These are phyloP conservation scores for Pygmarrhopalites habei DNA, from an alignment of 1,140 invertebrate species.

Conservation along the genomic window DNA sequence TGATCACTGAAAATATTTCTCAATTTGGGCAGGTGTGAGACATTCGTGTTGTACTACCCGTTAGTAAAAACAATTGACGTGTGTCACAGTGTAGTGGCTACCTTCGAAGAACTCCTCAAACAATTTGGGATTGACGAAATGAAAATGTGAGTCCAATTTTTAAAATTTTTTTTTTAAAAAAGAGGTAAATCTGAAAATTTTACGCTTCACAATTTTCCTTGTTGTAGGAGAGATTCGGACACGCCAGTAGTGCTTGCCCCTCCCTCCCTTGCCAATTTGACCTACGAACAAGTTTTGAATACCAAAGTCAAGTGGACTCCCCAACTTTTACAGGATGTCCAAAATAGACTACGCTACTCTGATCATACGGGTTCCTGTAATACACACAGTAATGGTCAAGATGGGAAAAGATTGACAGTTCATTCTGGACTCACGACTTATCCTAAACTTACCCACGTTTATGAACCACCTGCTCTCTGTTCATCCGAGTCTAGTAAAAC, in stretches of 20 bases:
- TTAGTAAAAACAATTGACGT: neutral
- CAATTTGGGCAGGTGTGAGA: no score
- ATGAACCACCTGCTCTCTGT: no score
- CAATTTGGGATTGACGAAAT: conserved; percentile 20
- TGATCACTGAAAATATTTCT: no score
- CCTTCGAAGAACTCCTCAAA: neutral
- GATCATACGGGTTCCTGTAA: no score
- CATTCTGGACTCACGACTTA: no score
- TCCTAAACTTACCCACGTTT: no score
- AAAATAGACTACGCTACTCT: neutral
- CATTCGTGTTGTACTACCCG: conserved; percentile 23
- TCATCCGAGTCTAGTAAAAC: no score
- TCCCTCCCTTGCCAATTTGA: neutral
- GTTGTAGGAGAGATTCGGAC: no score
- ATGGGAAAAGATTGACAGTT: no score
- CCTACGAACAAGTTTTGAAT: conserved; percentile 6
- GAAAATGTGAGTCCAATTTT: neutral
- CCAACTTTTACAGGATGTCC: neutral
- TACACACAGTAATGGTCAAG: no score
- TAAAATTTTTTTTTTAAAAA: neutral
- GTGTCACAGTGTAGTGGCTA: conserved; percentile 7
- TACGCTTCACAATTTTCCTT: no score
- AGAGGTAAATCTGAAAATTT: neutral
- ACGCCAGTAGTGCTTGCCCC: neutral
- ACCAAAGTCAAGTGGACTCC: conserved; percentile 11